Percentiles rank a stretch among this genome's conserved stretches.
Evolutionary conservation across 2,113 vertebrate species (phyloP).

Genomic region (Parotia lawesii): DNA sequence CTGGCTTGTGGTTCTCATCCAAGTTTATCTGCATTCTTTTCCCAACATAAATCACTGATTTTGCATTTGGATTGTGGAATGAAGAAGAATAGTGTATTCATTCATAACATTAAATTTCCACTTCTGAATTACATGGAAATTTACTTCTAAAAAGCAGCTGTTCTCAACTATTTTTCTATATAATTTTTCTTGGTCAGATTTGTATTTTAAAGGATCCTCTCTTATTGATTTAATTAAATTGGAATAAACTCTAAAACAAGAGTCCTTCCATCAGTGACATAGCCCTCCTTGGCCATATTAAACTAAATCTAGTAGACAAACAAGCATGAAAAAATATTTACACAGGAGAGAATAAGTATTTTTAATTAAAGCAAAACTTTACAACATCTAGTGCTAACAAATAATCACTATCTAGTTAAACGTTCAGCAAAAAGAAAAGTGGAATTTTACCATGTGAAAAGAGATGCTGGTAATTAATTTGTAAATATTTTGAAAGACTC

Average conservation of each 20-base stretch:
- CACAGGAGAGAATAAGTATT: background rate
- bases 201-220: background rate
- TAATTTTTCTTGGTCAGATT: background rate
- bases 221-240: background rate
- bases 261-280: background rate
- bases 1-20: background rate
- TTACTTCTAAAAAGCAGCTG: background rate
- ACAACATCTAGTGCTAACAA: background rate
- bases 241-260: background rate
- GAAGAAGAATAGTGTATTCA: background rate
- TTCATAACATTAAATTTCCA: background rate
- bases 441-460: background rate
- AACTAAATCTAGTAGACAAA: background rate
- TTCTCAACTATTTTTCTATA: background rate
- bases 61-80: background rate
- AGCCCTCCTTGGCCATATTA: background rate
- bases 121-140: background rate
- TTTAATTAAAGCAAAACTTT: background rate
- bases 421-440: background rate
- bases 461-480: background rate
- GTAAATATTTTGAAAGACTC: background rate
- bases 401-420: background rate
- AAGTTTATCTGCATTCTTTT: background rate
- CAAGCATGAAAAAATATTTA: background rate
- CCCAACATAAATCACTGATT: background rate